Percentiles rank a stretch among this genome's conserved stretches.
Conservation (phyloP, 2,888 invertebrate species). For the Metallyticus violacea region DNA sequence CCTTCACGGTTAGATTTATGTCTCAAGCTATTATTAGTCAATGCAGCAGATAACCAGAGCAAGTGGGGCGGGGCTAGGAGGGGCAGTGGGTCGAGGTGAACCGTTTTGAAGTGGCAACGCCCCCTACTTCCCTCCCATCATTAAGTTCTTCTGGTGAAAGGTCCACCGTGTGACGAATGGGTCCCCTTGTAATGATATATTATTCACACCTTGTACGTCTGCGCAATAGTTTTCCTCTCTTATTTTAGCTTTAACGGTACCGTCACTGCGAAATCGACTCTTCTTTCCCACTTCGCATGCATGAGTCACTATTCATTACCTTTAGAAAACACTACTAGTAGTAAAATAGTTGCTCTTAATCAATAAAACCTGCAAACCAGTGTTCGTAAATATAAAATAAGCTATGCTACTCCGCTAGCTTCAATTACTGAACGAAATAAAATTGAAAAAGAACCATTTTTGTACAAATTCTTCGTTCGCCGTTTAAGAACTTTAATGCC, state of each 20-base stretch:
- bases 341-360: no score
- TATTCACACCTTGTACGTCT: constrained; percentile 1
- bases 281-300: background rate
- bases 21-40: background rate
- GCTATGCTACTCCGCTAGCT: no score
- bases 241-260: background rate
- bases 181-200: background rate
- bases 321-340: no score
- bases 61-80: background rate
- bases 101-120: constrained; percentile 19
- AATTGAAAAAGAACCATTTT: no score
- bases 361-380: no score
- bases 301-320: no score
- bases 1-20: background rate
- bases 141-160: background rate
- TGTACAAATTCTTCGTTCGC: no score
- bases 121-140: constrained; percentile 7
- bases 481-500: no score
- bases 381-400: no score
- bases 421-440: no score
- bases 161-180: constrained; percentile 4
- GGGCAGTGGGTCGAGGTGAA: constrained; percentile 27
- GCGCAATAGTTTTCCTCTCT: background rate
- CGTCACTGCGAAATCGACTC: background rate
- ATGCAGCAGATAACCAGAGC: background rate